A percentile compares a stretch with the other conserved stretches of the same genome.
phyloP scores from a whole-genome alignment of 2,888 invertebrate species.

The Diaperis boleti region DNA sequence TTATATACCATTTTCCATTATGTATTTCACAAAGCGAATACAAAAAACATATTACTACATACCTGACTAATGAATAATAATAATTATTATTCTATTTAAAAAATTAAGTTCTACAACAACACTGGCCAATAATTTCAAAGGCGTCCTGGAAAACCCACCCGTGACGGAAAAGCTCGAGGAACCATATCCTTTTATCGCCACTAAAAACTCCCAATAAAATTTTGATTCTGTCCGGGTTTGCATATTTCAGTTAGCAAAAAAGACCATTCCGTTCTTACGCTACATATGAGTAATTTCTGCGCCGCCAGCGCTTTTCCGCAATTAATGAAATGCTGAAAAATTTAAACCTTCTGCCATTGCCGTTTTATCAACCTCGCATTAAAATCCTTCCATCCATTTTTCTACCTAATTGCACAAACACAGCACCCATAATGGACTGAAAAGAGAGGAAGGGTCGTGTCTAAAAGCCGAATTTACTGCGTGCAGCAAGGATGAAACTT shows the following conservation, averaged over 20 bases:
- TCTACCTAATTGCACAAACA: slow-evolving; percentile 19
- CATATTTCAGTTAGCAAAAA: slow-evolving; percentile 20
- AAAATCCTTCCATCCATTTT: slow-evolving; percentile 13
- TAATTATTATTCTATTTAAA: no score
- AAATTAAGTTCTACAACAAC: no score
- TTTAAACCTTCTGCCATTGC: slow-evolving; percentile 10
- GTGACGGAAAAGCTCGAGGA: slow-evolving; percentile 7
- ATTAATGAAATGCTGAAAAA: slow-evolving; percentile 20
- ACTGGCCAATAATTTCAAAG: no score
- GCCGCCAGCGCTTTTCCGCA: slow-evolving; percentile 18
- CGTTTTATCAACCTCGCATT: slow-evolving; percentile 1
- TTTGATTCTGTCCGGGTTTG: slow-evolving; percentile 27
- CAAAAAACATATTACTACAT: no score
- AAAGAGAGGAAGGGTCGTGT: slow-evolving; percentile 6
- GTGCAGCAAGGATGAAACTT: background rate
- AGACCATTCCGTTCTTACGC: slow-evolving; percentile 18
- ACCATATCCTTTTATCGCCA: slow-evolving; percentile 25
- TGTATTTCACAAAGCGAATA: no score
- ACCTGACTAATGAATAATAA: no score
- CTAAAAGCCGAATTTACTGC: slow-evolving; percentile 25
- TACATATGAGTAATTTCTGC: slow-evolving; percentile 12
- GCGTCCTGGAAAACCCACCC: no score
- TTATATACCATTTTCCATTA: no score
- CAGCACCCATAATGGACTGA: slow-evolving; percentile 15
- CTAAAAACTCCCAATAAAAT: slow-evolving; percentile 26